These are phyloP conservation scores for Scolopax mira DNA, from an alignment of 2,113 vertebrate species.

Conservation along the genomic window DNA sequence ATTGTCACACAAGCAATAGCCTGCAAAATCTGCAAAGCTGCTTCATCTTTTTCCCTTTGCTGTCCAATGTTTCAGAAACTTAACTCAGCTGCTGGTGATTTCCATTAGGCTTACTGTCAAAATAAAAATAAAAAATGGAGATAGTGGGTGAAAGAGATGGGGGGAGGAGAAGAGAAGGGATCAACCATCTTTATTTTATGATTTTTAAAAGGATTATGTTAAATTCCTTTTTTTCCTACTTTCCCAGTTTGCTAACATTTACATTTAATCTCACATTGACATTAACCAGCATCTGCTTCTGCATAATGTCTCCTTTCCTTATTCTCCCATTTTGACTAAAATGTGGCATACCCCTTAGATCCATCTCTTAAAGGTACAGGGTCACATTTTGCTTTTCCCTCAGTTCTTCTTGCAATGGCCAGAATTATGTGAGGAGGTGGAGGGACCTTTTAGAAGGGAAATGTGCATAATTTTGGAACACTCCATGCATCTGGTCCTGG, in stretches of 20 bases:
- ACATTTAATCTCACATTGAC: slow-evolving; percentile 24
- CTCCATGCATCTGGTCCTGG: background rate
- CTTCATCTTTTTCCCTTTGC: background rate
- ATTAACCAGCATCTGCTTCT: background rate
- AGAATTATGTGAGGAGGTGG: background rate
- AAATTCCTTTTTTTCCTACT: background rate
- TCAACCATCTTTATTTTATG: background rate
- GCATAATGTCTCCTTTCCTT: background rate
- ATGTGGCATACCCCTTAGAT: background rate
- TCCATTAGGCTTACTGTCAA: slow-evolving; percentile 26
- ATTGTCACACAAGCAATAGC: slow-evolving; percentile 21
- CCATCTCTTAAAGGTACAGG: background rate
- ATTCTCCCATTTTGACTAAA: background rate
- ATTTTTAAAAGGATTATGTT: slow-evolving; percentile 42
- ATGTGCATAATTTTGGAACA: background rate
- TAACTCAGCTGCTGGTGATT: slow-evolving; percentile 1
- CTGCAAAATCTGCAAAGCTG: slow-evolving; percentile 28
- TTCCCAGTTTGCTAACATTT: background rate
- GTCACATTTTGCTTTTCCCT: background rate
- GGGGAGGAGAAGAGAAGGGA: background rate
- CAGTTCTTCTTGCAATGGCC: background rate
- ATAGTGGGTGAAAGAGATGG: background rate
- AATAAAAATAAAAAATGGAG: slow-evolving; percentile 14
- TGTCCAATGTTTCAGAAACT: background rate
- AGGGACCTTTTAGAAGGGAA: background rate